These are phyloP conservation scores for Choloepus hoffmanni DNA, from an alignment of 2,113 vertebrate genomes.

Conservation along the genomic window DNA sequence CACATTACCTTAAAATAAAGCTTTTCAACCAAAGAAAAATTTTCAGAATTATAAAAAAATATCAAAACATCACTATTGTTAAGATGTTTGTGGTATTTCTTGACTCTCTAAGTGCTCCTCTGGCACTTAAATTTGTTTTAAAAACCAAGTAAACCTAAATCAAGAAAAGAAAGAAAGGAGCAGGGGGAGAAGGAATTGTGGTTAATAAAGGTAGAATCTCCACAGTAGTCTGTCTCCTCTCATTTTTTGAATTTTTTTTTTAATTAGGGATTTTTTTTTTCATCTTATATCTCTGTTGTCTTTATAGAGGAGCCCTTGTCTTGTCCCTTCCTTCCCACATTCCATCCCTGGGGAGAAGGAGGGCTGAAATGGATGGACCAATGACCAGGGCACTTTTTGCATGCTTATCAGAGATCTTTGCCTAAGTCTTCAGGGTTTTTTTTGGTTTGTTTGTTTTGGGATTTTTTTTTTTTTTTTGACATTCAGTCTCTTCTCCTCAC, in stretches of 20 bases:
- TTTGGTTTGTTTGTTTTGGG: too few relatives aligned
- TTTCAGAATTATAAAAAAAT: background rate
- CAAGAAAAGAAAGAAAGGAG: background rate
- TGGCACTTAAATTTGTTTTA: background rate
- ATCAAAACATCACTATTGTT: background rate
- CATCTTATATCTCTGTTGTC: background rate
- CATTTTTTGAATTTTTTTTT: background rate
- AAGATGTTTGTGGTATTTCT: background rate
- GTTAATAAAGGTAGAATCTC: too few relatives aligned
- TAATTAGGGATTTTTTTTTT: background rate
- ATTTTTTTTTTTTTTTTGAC: background rate
- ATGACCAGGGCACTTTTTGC: background rate
- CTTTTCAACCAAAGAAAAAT: background rate
- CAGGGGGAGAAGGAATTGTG: too few relatives aligned
- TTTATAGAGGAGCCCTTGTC: background rate
- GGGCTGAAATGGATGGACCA: background rate
- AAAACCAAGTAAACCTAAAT: background rate
- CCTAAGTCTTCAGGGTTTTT: background rate
- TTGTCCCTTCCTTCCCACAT: background rate
- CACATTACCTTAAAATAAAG: background rate
- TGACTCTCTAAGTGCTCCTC: background rate
- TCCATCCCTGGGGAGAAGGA: background rate
- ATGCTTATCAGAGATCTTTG: background rate
- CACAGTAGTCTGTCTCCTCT: background rate
- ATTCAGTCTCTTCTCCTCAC: background rate